These are phyloP conservation scores for Eulemur macaco DNA, from an alignment of 2,113 vertebrate genomes.

Conservation along the genomic window DNA sequence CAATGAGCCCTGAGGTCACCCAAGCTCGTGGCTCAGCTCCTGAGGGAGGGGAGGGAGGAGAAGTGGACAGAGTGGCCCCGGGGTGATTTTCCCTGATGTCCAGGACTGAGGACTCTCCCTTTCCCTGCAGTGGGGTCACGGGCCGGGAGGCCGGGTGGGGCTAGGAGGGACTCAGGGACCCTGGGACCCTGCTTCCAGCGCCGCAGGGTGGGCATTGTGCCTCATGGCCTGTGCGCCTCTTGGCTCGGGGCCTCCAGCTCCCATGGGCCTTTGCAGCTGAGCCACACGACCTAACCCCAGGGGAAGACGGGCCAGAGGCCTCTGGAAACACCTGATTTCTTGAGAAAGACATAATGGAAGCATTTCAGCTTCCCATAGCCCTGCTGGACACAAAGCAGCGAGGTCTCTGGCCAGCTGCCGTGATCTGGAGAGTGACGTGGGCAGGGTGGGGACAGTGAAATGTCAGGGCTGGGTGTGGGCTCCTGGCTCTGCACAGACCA, in stretches of 20 bases:
- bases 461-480: not conserved
- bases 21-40: not conserved
- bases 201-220: not conserved
- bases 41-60: not conserved
- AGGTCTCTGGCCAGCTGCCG: rapidly evolving
- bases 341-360: not conserved
- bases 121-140: not conserved
- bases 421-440: rapidly evolving
- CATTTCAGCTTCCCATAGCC: too few relatives aligned
- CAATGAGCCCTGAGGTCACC: not conserved
- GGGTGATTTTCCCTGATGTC: not conserved
- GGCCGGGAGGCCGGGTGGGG: not conserved
- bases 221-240: not conserved
- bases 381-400: too few relatives aligned
- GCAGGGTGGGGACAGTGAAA: not conserved
- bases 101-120: not conserved
- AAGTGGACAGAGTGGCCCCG: not conserved
- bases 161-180: not conserved
- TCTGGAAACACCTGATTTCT: not conserved
- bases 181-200: not conserved
- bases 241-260: not conserved
- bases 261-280: not conserved
- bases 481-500: not conserved
- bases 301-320: too few relatives aligned
- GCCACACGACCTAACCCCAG: not conserved